Conservation (phyloP, 2,797 vertebrate species). For the Amphiprion clarkii region DNA sequence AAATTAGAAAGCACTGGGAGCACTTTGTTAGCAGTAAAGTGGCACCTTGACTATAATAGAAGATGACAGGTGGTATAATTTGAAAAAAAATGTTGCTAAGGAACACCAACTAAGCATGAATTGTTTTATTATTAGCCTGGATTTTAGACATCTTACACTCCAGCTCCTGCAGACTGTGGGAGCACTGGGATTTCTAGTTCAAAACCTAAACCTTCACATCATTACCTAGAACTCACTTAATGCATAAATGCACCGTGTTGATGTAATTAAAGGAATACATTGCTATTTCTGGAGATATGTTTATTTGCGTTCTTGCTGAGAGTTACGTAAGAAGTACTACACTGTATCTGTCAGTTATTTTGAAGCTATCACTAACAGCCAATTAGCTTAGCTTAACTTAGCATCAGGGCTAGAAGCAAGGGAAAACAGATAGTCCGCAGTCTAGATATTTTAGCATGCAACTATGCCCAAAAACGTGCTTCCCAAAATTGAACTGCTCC, state of each 20-base stretch:
- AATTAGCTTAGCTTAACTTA: background rate
- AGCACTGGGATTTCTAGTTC: too few species aligned
- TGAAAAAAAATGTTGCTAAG: slow-evolving; percentile 24
- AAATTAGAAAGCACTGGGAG: slow-evolving; percentile 1
- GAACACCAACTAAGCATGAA: slow-evolving; percentile 15
- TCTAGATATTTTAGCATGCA: too few species aligned
- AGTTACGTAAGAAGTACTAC: background rate
- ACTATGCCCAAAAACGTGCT: too few species aligned
- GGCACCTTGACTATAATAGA: slow-evolving; percentile 18
- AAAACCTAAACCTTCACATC: slow-evolving; percentile 4
- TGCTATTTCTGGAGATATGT: background rate
- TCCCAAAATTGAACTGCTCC: too few species aligned
- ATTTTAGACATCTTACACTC: background rate
- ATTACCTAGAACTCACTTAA: background rate
- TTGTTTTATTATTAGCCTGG: slow-evolving; percentile 3
- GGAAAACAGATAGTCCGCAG: too few species aligned
- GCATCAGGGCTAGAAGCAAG: too few species aligned
- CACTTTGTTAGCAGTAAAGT: slow-evolving; percentile 13
- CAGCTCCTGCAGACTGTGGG: background rate
- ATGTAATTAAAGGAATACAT: background rate
- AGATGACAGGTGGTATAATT: slow-evolving; percentile 30
- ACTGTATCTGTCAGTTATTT: background rate
- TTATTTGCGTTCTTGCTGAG: background rate
- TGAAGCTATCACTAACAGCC: too few species aligned
- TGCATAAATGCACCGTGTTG: background rate